Percentiles rank a stretch among this genome's conserved stretches.
These are phyloP conservation scores for Rhincodon typus DNA, from an alignment of 2,797 vertebrate genomes.

Conservation along the genomic window DNA sequence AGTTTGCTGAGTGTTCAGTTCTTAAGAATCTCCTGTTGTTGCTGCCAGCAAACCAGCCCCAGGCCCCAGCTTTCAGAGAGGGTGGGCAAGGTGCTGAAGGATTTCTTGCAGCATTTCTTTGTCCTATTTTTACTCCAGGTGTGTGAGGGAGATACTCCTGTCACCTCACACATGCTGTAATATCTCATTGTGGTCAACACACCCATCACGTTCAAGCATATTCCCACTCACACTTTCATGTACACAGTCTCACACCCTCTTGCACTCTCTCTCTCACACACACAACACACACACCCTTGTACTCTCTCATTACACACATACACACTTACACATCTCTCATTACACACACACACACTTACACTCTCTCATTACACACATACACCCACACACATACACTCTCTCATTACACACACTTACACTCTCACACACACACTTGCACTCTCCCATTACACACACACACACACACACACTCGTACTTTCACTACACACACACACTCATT, in stretches of 20 bases:
- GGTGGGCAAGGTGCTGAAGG: not conserved
- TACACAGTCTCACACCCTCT: constrained; percentile 62
- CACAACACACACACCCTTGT: constrained; percentile 44
- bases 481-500: constrained; percentile 43
- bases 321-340: constrained; percentile 42
- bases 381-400: no score
- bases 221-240: constrained; percentile 42
- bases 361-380: no score
- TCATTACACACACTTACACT: constrained; percentile 29
- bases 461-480: constrained; percentile 43
- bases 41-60: no score
- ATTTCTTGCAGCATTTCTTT: not conserved
- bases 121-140: not conserved
- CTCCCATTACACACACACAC: constrained; percentile 38
- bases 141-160: constrained; percentile 37
- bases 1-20: no score
- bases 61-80: not conserved
- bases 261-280: constrained; percentile 50
- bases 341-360: constrained; percentile 47
- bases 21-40: not conserved
- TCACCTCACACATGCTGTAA: not conserved
- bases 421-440: constrained; percentile 49
- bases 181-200: no score
- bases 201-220: no score
- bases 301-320: not conserved